Evolutionary conservation across 1,140 invertebrate species (phyloP), one percentile per base, ranked within the genome.

Genomic region (Procambarus clarkii): DNA sequence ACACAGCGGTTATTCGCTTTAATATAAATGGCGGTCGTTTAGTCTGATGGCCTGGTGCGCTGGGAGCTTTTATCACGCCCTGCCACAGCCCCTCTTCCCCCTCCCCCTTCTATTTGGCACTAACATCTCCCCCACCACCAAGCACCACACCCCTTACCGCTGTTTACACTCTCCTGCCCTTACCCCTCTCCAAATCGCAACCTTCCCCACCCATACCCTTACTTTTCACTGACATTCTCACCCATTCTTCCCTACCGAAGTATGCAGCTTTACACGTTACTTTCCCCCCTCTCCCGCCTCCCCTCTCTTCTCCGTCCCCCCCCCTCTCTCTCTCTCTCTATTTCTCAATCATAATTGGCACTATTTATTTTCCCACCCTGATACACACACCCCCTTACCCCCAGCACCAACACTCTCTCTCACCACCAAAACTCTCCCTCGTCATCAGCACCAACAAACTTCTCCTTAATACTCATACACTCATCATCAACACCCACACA

Each of bases 21-120:
- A 74, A 74, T 74, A 74, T 74, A 74, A 74, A 74, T 74, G 69
- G 69, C 24, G 21, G 69, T 34, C 69, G 69, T 74, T 34, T 8
- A 74, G 69, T 74, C 69, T 74, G 69, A 74, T 74, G 69, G 69
- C 69, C 69, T 8, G 4, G 69, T 24, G 69, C 69, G 21, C n/a
- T 74, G 69, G 11, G 69, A 11, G 69, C 69, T 74, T 74, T 74
- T 74, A 74, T 74, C 69, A 34, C 69, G 8, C 69, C 24, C n/a
- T 15, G 11, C 69, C 69, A 21, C 34, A 34, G 34, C 34, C 60
- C 18, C 60, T 18, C 69, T 74, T 7, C 21, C 69, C 3, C 69
- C n/a, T 34, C 24, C 34, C 34, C 34, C 34, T 34, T 34, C 34
- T 34, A 34, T 34, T 34, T 34, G 34, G 34, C 54, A 58, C 54